phyloP scores from a whole-genome alignment of 2,888 invertebrate species.

The Leucoptera coffeella region DNA sequence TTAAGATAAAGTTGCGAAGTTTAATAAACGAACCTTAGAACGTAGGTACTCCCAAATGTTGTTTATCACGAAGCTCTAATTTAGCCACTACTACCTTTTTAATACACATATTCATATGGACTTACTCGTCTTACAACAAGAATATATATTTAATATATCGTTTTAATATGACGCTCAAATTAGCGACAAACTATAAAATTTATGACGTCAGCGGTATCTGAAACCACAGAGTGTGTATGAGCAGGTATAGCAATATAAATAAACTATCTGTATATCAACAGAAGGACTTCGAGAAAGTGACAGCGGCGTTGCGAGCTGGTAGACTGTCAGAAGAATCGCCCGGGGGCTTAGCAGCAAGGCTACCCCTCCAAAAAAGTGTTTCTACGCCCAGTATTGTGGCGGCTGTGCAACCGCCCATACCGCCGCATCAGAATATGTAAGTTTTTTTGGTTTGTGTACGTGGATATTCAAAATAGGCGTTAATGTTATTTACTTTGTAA shows the following conservation, averaged over 20 bases:
- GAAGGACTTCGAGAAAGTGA: slow-evolving; percentile 70
- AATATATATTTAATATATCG: too few species aligned
- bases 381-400: slow-evolving; percentile 87
- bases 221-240: not conserved
- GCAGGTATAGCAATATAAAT: not conserved
- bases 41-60: too few species aligned
- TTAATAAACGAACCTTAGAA: too few species aligned
- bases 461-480: too few species aligned
- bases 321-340: slow-evolving; percentile 2
- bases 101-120: too few species aligned
- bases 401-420: slow-evolving; percentile 24
- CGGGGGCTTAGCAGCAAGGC: slow-evolving; percentile 31
- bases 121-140: too few species aligned
- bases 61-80: too few species aligned
- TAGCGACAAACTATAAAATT: not conserved
- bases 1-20: too few species aligned
- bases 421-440: slow-evolving; percentile 21
- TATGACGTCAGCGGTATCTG: too few species aligned
- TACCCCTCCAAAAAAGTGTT: slow-evolving; percentile 83
- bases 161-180: too few species aligned
- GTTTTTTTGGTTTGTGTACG: slow-evolving; percentile 15
- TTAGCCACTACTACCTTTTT: too few species aligned
- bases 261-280: slow-evolving; percentile 12
- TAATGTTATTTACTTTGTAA: too few species aligned
- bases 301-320: slow-evolving; percentile 37